Evolutionary conservation across 2,113 vertebrate species (phyloP), one percentile per base, ranked within the genome.

Genomic region (Sylvilagus bachmani): DNA sequence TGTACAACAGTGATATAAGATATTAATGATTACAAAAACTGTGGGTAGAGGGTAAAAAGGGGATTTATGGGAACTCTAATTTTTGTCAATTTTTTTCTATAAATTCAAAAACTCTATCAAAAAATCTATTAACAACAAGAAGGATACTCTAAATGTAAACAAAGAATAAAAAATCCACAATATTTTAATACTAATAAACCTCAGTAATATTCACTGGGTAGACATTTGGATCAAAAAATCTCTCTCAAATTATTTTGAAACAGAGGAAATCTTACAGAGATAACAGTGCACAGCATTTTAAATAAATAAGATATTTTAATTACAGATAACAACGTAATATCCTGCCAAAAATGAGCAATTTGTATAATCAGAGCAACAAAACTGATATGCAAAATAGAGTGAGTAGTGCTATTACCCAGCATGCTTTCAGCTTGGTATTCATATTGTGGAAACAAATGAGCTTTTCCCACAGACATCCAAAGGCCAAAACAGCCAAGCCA

Each of bases 311-410:
- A 51, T 16, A 53, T 29, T 75, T 77, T 88, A 88, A 88, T 91
- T 78, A 79, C 33, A 94, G 70, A 73, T 94, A 94, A 84, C 71
- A 88, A 88, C 67, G 51, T 73, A 64, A 78, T 79, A 64, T 78
- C 24, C 36, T 87, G 29, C 33, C 33, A 0, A 66, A 78, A 94
- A 16, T 49, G 33, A 21, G 14, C 29, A 79, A 84, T 73, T 84
- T 91, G 49, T 94, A 4, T 73, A 84, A 88, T 84, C 55, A 69
- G 84, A 94, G 55, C 44, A 91, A 86, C 64, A 67, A 87, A 79
- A 78, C 25, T 83, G 27, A 66, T 24, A 1, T 69, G 53, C 31
- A 73, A 94, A 96, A 31, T 16, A 84, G 33, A 69, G 51, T 14
- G 88, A 61, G 21, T 31, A 71, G 78, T 31, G 55, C 19, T 58